These are phyloP conservation scores for Porites cylindrica DNA, from an alignment of 92 coral and sea anemone species.

Conservation along the genomic window DNA sequence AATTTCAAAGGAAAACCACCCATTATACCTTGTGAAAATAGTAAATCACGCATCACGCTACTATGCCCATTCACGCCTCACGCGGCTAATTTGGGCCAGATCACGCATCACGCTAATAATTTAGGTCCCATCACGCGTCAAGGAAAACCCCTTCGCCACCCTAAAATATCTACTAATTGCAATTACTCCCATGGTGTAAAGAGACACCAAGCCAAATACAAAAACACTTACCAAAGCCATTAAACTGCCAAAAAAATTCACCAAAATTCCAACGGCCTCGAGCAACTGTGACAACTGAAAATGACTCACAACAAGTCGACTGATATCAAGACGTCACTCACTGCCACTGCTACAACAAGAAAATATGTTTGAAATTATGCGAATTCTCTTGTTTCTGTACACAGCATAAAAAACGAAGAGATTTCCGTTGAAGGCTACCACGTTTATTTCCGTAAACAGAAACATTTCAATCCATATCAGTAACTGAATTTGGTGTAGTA, in stretches of 20 bases:
- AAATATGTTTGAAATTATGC: conserved; percentile 59
- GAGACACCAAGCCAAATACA: conserved; percentile 58
- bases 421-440: conserved; percentile 57
- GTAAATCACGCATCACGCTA: too few species aligned
- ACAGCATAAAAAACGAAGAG: conserved; percentile 62
- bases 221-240: conserved; percentile 63
- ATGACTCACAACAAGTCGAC: conserved; percentile 74
- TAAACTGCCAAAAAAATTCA: conserved; percentile 53
- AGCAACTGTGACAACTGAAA: conserved; percentile 51
- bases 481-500: background rate
- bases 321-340: conserved; percentile 63
- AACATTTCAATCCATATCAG: conserved; percentile 46
- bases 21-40: too few species aligned
- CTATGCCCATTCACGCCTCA: too few species aligned
- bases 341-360: conserved; percentile 60
- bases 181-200: conserved; percentile 10
- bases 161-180: conserved; percentile 1
- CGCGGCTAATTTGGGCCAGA: too few species aligned
- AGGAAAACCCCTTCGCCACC: background rate
- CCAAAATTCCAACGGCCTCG: conserved; percentile 58
- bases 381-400: conserved; percentile 63
- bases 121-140: too few species aligned
- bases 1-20: too few species aligned
- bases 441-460: conserved; percentile 47
- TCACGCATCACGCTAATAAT: too few species aligned